These are phyloP conservation scores for Ranitomeya variabilis DNA, from an alignment of 2,113 vertebrate species.

Conservation along the genomic window DNA sequence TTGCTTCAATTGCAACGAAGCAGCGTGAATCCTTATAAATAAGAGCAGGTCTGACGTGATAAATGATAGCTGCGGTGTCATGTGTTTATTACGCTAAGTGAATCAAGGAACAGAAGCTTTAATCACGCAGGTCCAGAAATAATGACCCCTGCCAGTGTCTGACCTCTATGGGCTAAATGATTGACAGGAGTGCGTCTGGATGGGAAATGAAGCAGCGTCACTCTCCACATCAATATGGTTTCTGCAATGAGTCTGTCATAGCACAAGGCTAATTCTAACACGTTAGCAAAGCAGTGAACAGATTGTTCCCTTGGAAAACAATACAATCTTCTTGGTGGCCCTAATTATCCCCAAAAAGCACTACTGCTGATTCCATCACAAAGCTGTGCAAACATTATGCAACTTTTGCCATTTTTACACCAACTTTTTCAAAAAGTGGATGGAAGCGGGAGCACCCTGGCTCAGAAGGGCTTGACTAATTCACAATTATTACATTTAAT, in stretches of 20 bases:
- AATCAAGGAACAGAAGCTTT: not conserved
- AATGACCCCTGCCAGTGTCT: not conserved
- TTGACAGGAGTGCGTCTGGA: not conserved
- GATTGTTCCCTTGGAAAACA: not conserved
- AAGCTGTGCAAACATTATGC: not conserved
- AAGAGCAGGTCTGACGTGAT: constrained; percentile 34
- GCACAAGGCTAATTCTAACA: not conserved
- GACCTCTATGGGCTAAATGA: not conserved
- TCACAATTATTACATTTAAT: too few species aligned
- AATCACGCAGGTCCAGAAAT: not conserved
- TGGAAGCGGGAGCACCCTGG: too few species aligned
- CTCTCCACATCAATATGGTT: not conserved
- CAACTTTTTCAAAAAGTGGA: too few species aligned
- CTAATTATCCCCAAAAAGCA: not conserved
- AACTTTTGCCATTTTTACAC: too few species aligned
- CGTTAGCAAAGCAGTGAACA: not conserved
- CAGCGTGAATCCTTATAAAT: constrained; percentile 32
- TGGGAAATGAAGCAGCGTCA: too few species aligned
- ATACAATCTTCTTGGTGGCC: not conserved
- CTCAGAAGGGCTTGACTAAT: too few species aligned
- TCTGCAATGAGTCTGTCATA: not conserved
- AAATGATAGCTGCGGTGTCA: constrained; percentile 14
- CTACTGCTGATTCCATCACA: not conserved
- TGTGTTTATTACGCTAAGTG: constrained; percentile 11
- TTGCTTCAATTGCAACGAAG: constrained; percentile 26